Percentiles rank a stretch among this genome's conserved stretches.
Evolutionary conservation across 2,797 vertebrate genomes (phyloP).

Genomic region (Alca torda): DNA sequence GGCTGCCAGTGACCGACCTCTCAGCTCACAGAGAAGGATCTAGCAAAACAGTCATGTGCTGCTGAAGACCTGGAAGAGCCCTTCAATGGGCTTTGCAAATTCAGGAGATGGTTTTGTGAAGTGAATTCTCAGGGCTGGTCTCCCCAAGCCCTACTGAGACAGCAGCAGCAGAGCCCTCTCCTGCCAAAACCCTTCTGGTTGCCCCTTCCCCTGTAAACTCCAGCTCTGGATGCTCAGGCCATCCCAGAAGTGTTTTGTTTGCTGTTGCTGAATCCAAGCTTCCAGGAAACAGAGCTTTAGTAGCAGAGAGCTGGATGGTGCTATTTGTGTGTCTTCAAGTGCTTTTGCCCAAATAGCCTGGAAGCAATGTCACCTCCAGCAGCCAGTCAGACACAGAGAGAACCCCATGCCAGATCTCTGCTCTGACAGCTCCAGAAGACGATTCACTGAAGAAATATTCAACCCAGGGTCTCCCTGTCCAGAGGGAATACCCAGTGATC

Average conservation of each 20-base stretch:
- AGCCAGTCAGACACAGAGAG: background rate
- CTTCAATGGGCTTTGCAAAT: background rate
- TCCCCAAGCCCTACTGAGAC: background rate
- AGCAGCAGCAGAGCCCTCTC: background rate
- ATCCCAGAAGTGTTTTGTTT: background rate
- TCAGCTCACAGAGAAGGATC: background rate
- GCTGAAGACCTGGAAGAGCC: background rate
- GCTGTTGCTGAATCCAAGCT: background rate
- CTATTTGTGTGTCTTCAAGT: background rate
- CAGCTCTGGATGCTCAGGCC: background rate
- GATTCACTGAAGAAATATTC: conserved; percentile 31
- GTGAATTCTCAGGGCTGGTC: background rate
- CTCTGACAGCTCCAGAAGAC: conserved; percentile 11
- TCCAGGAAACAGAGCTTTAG: background rate
- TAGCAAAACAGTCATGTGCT: background rate
- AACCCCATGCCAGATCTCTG: conserved; percentile 1
- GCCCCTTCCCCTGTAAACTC: background rate
- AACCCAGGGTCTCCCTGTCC: conserved; percentile 3
- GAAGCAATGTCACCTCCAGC: conserved; percentile 4
- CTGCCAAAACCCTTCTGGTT: background rate
- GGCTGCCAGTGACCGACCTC: background rate
- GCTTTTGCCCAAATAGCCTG: conserved; percentile 20
- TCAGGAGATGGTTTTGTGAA: background rate
- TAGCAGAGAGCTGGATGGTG: background rate
- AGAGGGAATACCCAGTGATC: conserved; percentile 49